phyloP scores from a whole-genome alignment of 2,888 invertebrate genomes.

The Eilema griseolum region DNA sequence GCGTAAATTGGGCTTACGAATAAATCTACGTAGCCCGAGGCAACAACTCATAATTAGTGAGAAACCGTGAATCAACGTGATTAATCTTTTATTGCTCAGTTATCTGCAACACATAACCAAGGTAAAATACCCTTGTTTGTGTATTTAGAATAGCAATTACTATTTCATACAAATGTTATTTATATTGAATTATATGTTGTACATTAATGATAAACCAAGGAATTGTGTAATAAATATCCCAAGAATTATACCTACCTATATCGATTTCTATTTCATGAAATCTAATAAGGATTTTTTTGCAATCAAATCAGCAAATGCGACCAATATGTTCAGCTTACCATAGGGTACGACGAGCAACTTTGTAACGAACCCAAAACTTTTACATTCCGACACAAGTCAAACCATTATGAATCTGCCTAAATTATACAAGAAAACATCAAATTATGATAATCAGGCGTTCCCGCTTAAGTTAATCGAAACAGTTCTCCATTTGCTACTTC shows the following conservation, averaged over 20 bases:
- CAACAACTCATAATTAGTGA: constrained; percentile 39
- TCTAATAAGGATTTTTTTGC: background rate
- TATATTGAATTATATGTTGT: too few relatives aligned
- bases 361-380: constrained; percentile 11
- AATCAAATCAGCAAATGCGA: background rate
- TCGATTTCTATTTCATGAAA: background rate
- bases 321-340: background rate
- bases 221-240: background rate
- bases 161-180: background rate
- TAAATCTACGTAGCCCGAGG: constrained; percentile 30
- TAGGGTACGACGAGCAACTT: background rate
- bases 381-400: background rate
- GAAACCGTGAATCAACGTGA: constrained; percentile 9
- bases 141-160: background rate
- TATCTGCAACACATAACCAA: background rate
- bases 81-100: constrained; percentile 14
- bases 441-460: constrained; percentile 42
- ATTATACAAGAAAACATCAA: constrained; percentile 35
- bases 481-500: constrained; percentile 14
- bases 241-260: background rate
- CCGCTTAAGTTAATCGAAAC: constrained; percentile 28
- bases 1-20: constrained; percentile 30
- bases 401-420: constrained; percentile 11
- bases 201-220: too few relatives aligned
- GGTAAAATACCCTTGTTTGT: background rate